Base-by-base conservation (phyloP, 2,888 invertebrate species). In the Anarsia innoxiella region DNA sequence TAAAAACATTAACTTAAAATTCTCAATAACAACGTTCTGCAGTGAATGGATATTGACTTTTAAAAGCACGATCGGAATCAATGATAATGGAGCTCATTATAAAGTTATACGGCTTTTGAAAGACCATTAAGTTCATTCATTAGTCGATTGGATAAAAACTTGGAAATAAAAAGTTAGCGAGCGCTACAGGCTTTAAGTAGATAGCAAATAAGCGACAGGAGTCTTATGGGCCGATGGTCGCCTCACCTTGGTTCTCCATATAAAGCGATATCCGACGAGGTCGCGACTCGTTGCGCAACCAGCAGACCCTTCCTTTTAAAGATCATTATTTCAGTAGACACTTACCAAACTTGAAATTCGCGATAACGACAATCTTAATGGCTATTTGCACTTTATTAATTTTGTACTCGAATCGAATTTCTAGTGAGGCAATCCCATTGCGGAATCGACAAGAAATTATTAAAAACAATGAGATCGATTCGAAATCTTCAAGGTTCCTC, bases 231-330 rank as follows among this genome's bases (percentile, higher is more conserved):
- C 61, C 63, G 65, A 56, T 65, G 69, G 60, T 65, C 64, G 69
- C 60, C 65, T 76, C 62, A 71, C 80, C 82, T 82, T 76, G 75
- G 53, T 50, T 57, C 54, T 41, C 80, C 80, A 63, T 75, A 73
- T 73, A 76, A 60, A 76, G 79, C 55, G 55, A 66, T 77, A 76
- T 70, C 66, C 56, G 66, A 54, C 78, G 79, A 80, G 82, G 80
- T 66, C 76, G 61, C 59, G 51, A 48, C 56, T 51, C 47, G 59
- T 70, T 71, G 66, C 62, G 66, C 69, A 77, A 71, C 49, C 68
- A 77, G 71, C 49, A 10, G 63, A 57, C 62, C 64, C 64, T 59
- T 62, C 67, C 66, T 66, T 68, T 60, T 63, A 57, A 56, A 52
- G 53, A 56, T 55, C 60, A 59, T 67, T 64, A 64, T 56, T 58